Evolutionary conservation across 2,797 vertebrate species (phyloP).

Genomic region (Myripristis murdjan): DNA sequence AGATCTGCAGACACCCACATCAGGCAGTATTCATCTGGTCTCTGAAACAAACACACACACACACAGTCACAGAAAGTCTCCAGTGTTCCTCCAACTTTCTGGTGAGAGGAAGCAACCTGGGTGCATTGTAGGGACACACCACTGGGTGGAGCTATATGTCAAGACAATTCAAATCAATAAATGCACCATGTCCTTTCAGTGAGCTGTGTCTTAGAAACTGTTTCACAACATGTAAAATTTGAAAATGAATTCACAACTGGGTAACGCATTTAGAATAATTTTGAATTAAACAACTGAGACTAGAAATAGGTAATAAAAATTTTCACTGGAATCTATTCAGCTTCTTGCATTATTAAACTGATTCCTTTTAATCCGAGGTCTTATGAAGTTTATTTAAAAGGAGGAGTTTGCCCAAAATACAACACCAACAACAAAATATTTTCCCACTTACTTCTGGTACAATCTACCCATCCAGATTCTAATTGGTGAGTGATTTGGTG

Average conservation of each 20-base stretch:
- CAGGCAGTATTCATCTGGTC: conserved; percentile 91
- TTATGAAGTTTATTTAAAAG: not conserved
- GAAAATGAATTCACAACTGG: no score
- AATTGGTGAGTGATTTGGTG: no score
- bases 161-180: conserved; percentile 7
- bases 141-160: conserved; percentile 60
- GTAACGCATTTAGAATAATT: no score
- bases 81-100: no score
- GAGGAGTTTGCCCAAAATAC: no score
- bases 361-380: not conserved
- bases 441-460: no score
- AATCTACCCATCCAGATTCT: no score
- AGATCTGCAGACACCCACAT: conserved; percentile 96
- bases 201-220: not conserved
- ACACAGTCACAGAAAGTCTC: not conserved
- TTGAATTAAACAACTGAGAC: not conserved
- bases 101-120: not conserved
- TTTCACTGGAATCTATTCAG: not conserved
- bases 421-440: no score
- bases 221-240: not conserved
- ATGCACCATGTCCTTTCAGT: not conserved
- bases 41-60: conserved; percentile 79
- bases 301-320: not conserved
- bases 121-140: conserved; percentile 28
- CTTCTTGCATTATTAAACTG: not conserved